A percentile compares a stretch with the other conserved stretches of the same genome.
These are phyloP conservation scores for Tinamus guttatus DNA, from an alignment of 2,113 vertebrate species.

Conservation along the genomic window DNA sequence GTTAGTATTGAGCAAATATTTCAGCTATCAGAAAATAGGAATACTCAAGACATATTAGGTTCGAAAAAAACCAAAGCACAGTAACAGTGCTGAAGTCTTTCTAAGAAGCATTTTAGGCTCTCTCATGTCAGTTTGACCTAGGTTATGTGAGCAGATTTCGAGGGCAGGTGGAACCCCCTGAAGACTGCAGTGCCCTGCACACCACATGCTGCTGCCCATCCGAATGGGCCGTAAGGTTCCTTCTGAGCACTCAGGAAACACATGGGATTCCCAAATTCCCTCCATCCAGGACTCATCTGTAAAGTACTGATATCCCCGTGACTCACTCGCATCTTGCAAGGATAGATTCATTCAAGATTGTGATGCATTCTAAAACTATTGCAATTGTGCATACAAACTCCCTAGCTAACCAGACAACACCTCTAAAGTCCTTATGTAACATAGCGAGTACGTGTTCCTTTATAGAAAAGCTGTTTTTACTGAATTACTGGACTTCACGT, in stretches of 20 bases:
- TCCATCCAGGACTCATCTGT: not conserved
- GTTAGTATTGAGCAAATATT: not conserved
- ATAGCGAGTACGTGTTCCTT: not conserved
- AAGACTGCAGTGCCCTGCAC: not conserved
- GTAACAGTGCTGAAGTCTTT: not conserved
- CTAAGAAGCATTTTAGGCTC: not conserved
- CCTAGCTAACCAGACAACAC: not conserved
- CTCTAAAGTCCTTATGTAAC: not conserved
- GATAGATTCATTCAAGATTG: not conserved
- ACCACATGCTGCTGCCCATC: not conserved
- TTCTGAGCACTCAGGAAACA: not conserved
- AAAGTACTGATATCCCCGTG: not conserved
- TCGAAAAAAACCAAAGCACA: not conserved
- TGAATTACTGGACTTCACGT: not conserved
- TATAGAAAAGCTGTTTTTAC: not conserved
- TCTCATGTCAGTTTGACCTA: not conserved
- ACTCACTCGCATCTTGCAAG: not conserved
- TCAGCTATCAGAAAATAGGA: not conserved
- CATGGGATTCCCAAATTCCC: not conserved
- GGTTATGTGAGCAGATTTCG: not conserved
- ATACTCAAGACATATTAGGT: not conserved
- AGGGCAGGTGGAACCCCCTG: accelerated
- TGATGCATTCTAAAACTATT: not conserved
- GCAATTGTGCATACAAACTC: not conserved
- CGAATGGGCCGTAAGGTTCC: not conserved